Conservation (phyloP, 1,140 invertebrate species). For the Drosophila tsacasi region DNA sequence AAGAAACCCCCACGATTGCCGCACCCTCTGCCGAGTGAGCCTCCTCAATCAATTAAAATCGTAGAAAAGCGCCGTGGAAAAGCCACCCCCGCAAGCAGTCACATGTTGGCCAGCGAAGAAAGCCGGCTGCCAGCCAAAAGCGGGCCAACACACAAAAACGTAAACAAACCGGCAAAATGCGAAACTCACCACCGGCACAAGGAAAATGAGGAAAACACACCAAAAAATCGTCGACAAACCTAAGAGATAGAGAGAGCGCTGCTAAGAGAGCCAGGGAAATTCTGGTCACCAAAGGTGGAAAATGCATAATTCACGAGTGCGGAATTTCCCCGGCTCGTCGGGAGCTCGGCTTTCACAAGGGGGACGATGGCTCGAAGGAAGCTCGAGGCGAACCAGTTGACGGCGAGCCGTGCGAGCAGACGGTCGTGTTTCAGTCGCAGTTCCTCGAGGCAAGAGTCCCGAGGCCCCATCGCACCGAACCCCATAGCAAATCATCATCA, state of each 20-base stretch:
- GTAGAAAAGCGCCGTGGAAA: slow-evolving; percentile 17
- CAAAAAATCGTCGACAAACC: slow-evolving; percentile 31
- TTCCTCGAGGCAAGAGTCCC: slow-evolving; percentile 7
- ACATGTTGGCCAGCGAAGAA: slow-evolving; percentile 60
- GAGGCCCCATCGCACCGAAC: slow-evolving; percentile 4
- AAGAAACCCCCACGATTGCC: slow-evolving; percentile 1
- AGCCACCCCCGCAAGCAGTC: slow-evolving; percentile 37
- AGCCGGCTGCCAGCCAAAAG: slow-evolving; percentile 59
- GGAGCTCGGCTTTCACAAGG: slow-evolving; percentile 5
- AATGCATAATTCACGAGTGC: slow-evolving; percentile 36
- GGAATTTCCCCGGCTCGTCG: slow-evolving; percentile 27
- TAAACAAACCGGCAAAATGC: slow-evolving; percentile 83
- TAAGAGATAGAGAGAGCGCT: slow-evolving; percentile 26
- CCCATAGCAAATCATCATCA: slow-evolving; percentile 8
- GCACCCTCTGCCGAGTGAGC: slow-evolving; percentile 13
- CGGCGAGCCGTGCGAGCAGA: slow-evolving; percentile 81
- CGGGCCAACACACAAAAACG: slow-evolving; percentile 64
- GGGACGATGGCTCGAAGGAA: slow-evolving; percentile 55
- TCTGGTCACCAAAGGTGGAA: slow-evolving; percentile 20
- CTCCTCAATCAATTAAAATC: slow-evolving; percentile 45
- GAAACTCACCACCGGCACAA: slow-evolving; percentile 49
- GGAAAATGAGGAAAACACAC: slow-evolving; percentile 54
- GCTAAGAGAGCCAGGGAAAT: slow-evolving; percentile 40
- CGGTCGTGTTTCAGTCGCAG: slow-evolving; percentile 78
- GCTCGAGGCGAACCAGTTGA: slow-evolving; percentile 81